Evolutionary conservation across 2,113 vertebrate genomes (phyloP).

Genomic region (Garra rufa): DNA sequence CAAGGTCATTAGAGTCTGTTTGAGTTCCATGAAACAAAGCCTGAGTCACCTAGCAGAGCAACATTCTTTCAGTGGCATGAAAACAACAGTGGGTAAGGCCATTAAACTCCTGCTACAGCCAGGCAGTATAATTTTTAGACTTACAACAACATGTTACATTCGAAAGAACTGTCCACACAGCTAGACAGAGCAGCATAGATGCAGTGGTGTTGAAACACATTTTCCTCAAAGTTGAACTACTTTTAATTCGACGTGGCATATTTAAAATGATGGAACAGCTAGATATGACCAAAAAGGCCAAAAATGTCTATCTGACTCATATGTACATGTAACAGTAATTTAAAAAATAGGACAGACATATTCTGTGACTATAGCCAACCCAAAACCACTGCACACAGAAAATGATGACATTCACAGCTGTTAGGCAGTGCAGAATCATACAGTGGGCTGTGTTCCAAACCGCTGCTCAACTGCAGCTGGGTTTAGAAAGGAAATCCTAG

Average conservation of each 20-base stretch:
- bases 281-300: background rate
- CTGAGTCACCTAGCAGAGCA: background rate
- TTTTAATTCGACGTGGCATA: background rate
- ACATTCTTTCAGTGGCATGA: conserved; percentile 20
- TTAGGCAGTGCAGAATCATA: conserved; percentile 6
- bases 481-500: conserved; percentile 46
- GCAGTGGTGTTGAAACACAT: background rate
- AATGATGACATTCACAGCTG: background rate
- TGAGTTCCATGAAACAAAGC: conserved; percentile 5
- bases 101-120: background rate
- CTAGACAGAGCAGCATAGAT: background rate
- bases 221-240: background rate
- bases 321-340: background rate
- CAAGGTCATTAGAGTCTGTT: background rate
- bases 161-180: background rate
- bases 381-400: background rate
- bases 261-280: background rate
- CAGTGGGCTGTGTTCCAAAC: conserved; percentile 10
- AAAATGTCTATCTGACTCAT: background rate
- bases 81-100: background rate
- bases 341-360: background rate
- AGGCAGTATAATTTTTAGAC: background rate
- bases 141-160: background rate
- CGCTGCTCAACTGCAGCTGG: background rate
- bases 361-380: too few species aligned